These are phyloP conservation scores for Tonatia bakeri DNA, from an alignment of 2,113 vertebrate genomes.

Conservation along the genomic window DNA sequence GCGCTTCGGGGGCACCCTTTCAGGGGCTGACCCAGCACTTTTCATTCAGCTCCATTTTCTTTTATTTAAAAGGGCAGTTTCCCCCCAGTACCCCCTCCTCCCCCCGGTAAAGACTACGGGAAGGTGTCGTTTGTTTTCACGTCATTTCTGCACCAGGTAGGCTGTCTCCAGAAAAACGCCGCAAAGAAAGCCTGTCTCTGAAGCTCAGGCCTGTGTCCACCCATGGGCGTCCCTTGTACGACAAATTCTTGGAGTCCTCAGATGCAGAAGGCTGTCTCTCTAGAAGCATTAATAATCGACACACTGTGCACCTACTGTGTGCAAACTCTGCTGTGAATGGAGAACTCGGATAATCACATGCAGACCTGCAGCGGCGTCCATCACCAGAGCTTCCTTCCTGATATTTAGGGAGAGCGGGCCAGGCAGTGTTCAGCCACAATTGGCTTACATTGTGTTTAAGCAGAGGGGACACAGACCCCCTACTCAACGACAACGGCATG, in stretches of 20 bases:
- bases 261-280: background rate
- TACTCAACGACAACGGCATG: background rate
- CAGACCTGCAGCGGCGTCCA: too few species aligned
- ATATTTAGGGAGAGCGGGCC: background rate
- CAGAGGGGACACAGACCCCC: background rate
- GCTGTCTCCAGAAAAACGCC: background rate
- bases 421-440: background rate
- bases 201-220: background rate
- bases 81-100: background rate
- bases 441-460: background rate
- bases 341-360: background rate
- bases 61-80: constrained; percentile 66
- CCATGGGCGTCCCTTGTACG: rapidly evolving
- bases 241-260: background rate
- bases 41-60: constrained; percentile 61
- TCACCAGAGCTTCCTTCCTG: background rate
- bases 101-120: constrained; percentile 20
- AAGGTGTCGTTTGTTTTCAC: constrained; percentile 46
- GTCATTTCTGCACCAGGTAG: constrained; percentile 5
- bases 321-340: background rate
- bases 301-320: background rate
- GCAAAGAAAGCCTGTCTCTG: background rate
- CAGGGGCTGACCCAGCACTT: constrained; percentile 48
- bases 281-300: rapidly evolving
- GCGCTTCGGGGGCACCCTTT: constrained; percentile 61